These are phyloP conservation scores for Cepaea hortensis DNA, from an alignment of 2,888 invertebrate genomes.

Conservation along the genomic window DNA sequence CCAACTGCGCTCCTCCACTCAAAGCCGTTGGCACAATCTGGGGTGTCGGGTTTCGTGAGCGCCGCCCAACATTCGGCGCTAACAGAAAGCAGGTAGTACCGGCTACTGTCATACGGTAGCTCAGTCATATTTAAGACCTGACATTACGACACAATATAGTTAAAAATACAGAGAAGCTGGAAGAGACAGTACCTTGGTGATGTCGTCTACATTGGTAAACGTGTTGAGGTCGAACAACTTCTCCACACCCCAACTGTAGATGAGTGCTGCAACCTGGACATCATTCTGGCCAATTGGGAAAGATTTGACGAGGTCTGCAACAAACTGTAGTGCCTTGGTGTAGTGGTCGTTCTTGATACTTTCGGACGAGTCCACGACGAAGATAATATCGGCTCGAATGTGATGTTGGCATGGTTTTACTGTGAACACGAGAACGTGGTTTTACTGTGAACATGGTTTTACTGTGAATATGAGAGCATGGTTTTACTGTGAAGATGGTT, in stretches of 20 bases:
- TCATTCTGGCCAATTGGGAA: not conserved
- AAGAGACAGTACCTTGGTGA: not conserved
- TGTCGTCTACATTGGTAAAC: not conserved
- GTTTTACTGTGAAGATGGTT: no score
- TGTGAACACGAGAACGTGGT: not conserved
- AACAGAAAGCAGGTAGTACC: no score
- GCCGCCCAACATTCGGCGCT: no score
- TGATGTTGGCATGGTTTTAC: not conserved
- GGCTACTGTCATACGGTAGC: no score
- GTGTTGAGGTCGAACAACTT: not conserved
- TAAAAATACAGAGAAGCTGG: no score
- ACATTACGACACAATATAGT: no score
- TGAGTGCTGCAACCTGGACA: not conserved
- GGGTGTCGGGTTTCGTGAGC: no score
- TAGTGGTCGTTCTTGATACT: not conserved
- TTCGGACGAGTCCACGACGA: not conserved
- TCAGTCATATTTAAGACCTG: no score
- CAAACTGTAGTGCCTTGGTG: not conserved
- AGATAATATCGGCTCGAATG: not conserved
- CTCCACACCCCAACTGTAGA: not conserved
- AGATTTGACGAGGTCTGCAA: not conserved
- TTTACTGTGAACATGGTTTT: no score
- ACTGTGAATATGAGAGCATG: no score
- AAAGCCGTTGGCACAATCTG: no score
- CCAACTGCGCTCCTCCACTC: no score